phyloP scores from a whole-genome alignment of 2,797 vertebrate genomes.

The Huso huso region DNA sequence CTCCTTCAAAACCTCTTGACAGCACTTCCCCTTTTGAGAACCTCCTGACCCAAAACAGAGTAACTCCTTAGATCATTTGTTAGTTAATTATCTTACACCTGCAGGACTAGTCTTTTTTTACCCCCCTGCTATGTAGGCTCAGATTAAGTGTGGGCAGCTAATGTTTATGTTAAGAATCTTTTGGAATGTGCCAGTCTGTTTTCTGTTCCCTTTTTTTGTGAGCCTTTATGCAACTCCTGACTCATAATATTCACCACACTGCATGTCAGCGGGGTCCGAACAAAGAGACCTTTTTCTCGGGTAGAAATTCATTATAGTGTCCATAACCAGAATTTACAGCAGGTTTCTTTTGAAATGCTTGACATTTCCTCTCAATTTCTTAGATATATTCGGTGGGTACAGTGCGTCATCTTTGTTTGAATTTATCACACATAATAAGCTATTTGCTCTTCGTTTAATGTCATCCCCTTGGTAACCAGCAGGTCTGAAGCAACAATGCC shows the following conservation, averaged over 20 bases:
- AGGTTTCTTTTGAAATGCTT: constrained; percentile 74
- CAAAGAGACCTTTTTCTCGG: constrained; percentile 71
- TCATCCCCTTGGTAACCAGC: constrained; percentile 80
- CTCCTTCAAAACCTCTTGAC: constrained; percentile 28
- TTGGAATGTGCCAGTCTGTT: constrained; percentile 40
- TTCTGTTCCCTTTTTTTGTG: constrained; percentile 38
- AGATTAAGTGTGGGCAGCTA: background rate
- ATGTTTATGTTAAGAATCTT: constrained; percentile 40
- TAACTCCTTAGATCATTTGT: constrained; percentile 56
- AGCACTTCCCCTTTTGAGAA: constrained; percentile 32
- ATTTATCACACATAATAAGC: constrained; percentile 80
- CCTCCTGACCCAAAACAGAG: constrained; percentile 38
- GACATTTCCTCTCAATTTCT: constrained; percentile 80
- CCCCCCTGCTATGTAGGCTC: constrained; percentile 15
- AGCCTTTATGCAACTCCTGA: constrained; percentile 42
- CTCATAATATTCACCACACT: constrained; percentile 62
- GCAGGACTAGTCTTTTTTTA: constrained; percentile 43
- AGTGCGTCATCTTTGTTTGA: constrained; percentile 84
- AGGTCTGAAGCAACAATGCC: constrained; percentile 68
- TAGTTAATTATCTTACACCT: constrained; percentile 56
- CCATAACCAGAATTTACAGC: constrained; percentile 69
- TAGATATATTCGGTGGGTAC: constrained; percentile 67
- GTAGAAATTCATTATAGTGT: constrained; percentile 59
- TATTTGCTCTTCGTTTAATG: constrained; percentile 76
- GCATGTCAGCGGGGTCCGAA: constrained; percentile 54